A percentile compares a stretch with the other conserved stretches of the same genome.
These are phyloP conservation scores for Metallyticus violacea DNA, from an alignment of 2,888 invertebrate genomes.

Conservation along the genomic window DNA sequence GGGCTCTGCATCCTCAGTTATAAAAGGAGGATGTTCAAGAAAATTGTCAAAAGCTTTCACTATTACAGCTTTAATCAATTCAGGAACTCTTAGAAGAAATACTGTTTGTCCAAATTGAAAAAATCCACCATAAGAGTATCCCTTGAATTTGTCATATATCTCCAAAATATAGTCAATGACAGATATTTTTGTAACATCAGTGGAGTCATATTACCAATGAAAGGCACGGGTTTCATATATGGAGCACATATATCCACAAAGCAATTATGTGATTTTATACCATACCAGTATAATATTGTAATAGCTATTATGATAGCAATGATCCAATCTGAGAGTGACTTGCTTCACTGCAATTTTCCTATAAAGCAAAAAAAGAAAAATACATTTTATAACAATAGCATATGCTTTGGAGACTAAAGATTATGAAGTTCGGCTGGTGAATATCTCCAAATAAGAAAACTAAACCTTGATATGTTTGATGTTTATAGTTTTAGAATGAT, in stretches of 20 bases:
- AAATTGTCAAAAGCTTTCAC: constrained; percentile 59
- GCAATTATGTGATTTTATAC: constrained; percentile 26
- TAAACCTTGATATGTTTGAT: no score
- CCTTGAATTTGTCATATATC: constrained; percentile 18
- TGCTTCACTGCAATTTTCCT: neutral
- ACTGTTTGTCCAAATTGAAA: constrained; percentile 49
- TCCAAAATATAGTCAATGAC: constrained; percentile 3
- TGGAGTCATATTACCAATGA: constrained; percentile 24
- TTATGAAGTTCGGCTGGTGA: no score
- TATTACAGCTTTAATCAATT: constrained; percentile 52
- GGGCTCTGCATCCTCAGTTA: constrained; percentile 32
- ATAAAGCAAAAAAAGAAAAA: neutral
- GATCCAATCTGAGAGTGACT: neutral
- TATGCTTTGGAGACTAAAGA: no score
- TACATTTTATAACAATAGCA: neutral
- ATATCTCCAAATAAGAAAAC: no score
- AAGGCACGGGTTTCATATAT: constrained; percentile 16
- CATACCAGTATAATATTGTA: neutral
- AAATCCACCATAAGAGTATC: constrained; percentile 41
- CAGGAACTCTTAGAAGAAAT: constrained; percentile 53
- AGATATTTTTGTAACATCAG: neutral
- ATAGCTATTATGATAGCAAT: neutral
- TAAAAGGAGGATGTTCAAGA: constrained; percentile 47
- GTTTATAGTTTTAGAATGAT: no score
- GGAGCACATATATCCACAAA: constrained; percentile 19